Evolutionary conservation across 2,888 invertebrate species (phyloP).

Genomic region (Tridacna crocea): DNA sequence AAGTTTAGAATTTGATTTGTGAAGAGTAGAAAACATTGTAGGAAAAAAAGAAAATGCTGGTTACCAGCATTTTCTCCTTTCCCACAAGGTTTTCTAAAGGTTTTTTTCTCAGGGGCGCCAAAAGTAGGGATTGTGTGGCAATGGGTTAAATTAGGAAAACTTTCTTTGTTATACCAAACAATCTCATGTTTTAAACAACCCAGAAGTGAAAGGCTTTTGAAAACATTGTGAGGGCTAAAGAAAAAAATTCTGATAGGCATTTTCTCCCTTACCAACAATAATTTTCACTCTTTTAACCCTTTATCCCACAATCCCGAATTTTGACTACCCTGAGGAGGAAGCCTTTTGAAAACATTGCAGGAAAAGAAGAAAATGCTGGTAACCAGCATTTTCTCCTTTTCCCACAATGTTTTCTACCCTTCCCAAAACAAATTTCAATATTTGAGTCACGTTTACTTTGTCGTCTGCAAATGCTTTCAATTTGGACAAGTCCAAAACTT

Average conservation of each 20-base stretch:
- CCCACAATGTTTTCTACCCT: not conserved
- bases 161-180: not conserved
- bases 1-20: too few relatives aligned
- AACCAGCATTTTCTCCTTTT: slow-evolving; percentile 12
- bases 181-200: not conserved
- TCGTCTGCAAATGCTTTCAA: too few relatives aligned
- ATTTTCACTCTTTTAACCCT: not conserved
- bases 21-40: too few relatives aligned
- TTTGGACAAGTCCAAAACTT: too few relatives aligned
- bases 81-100: too few relatives aligned
- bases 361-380: slow-evolving; percentile 10
- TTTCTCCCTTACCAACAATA: slow-evolving; percentile 6
- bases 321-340: not conserved
- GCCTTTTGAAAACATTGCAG: not conserved
- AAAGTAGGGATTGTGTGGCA: not conserved
- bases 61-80: too few relatives aligned
- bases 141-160: not conserved
- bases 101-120: too few relatives aligned
- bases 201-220: not conserved
- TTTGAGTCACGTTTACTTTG: too few relatives aligned
- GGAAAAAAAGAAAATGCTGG: too few relatives aligned
- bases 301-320: not conserved
- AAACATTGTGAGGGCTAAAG: slow-evolving; percentile 10
- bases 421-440: too few relatives aligned
- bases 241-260: slow-evolving; percentile 2